Percentiles rank a stretch among this genome's conserved stretches.
phyloP scores from a whole-genome alignment of 2,113 vertebrate species.

The Eonycteris spelaea region DNA sequence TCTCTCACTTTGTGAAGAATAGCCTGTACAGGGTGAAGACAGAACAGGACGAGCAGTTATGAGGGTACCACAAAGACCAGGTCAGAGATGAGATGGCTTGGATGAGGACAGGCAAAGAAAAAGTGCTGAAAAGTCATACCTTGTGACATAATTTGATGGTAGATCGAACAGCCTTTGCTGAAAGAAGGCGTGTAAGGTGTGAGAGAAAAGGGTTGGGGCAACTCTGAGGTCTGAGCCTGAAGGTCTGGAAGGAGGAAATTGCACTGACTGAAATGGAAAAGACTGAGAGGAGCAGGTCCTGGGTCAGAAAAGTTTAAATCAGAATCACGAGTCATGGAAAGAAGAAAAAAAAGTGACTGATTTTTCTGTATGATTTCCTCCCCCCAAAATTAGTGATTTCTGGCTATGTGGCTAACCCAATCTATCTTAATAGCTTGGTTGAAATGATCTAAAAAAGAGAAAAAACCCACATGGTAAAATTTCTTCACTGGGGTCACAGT shows the following conservation, averaged over 20 bases:
- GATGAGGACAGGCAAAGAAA: neutral
- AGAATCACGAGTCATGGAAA: neutral
- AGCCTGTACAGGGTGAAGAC: neutral
- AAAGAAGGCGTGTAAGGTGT: neutral
- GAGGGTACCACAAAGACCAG: neutral
- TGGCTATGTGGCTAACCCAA: neutral
- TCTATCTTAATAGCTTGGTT: neutral
- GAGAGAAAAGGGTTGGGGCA: neutral
- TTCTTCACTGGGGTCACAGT: neutral
- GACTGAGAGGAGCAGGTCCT: neutral
- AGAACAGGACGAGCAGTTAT: neutral
- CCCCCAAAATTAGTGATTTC: neutral
- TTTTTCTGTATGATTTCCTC: neutral
- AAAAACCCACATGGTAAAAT: neutral
- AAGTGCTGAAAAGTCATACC: neutral
- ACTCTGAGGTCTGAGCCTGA: neutral
- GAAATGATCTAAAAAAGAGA: neutral
- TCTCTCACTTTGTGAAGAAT: neutral
- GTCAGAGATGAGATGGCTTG: neutral
- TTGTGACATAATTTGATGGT: neutral
- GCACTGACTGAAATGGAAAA: neutral
- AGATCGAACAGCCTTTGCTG: neutral
- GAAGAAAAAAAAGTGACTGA: neutral
- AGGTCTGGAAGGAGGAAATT: neutral
- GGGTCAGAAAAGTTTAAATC: neutral